Base-by-base conservation (phyloP, 1,140 invertebrate genomes). In the Brachionus rotundiformis region DNA sequence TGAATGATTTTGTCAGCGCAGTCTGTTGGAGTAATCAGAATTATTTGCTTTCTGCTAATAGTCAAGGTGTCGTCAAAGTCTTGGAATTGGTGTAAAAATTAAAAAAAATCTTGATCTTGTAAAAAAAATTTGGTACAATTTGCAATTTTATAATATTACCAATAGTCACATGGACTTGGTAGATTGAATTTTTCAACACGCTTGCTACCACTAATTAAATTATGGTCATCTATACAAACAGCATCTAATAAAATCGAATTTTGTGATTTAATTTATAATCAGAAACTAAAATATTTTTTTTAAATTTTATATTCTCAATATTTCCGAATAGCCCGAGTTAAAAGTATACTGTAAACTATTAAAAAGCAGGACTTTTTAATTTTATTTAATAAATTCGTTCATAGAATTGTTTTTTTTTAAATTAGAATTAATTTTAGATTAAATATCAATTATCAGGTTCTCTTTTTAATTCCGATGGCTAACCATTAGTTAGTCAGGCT, bases 21-120 rank as follows among this genome's bases (percentile, higher is more conserved):
- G 95, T 98, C 23, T 96, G 95, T 85, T 98, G 95, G 95, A 91
- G 93, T 84, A 89, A 88, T 79, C 91, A 93, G 4, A 92, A 94
- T 90, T 93, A 95, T 80, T 90, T 97, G 65, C 92, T 97, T n/a
- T 94, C 94, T 61, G 95, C 95, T 31, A 98, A 97, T 88, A 95
- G 94, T 86, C 94, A 96, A 89, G 95, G 95, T 82, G 93, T 93
- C 83, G 95, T 89, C 4, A 89, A 89, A 83, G 86, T 89, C 2
- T 80, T 85, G 23, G 71, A 85, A 47, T 63, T 85, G 4, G 44
- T 82, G 10, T 83, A 82, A n/a, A n/a, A n/a, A 25, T 44, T 3
- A 5, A 8, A 8, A 7, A 16, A 39, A 19, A 16, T 65, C 31
- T 65, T 65, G 25, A 31, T 27, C 31, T 8, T 65, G 31, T 29